These are phyloP conservation scores for Diacarnus erythraeanus DNA, from an alignment of 37 sponge, comb jelly and placozoan genomes.

Conservation along the genomic window DNA sequence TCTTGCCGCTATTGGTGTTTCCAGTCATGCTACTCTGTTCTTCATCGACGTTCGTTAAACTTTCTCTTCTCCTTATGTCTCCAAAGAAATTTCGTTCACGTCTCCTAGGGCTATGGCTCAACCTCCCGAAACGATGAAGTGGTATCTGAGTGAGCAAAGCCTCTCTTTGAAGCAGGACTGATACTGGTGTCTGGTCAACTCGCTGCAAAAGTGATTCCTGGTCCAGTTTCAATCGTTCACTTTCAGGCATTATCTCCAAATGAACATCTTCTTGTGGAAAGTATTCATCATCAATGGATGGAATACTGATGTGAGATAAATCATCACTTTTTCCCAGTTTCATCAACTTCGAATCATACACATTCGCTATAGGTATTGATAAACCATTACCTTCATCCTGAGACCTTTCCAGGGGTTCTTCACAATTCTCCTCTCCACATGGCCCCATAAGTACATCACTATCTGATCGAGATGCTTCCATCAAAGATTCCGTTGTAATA, in stretches of 20 bases:
- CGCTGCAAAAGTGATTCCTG: slow-evolving; percentile 3
- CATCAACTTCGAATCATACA: slow-evolving; percentile 2
- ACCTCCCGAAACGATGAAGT: slow-evolving; percentile 31
- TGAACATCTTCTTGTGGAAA: slow-evolving; percentile 2
- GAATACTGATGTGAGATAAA: slow-evolving; percentile 24
- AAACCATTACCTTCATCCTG: not conserved
- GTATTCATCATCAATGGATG: slow-evolving; percentile 6
- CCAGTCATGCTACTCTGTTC: not conserved
- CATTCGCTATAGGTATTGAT: slow-evolving; percentile 10
- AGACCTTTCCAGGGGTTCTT: not conserved
- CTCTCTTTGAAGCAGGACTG: slow-evolving; percentile 30
- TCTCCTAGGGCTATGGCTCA: slow-evolving; percentile 23
- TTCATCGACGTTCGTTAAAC: not conserved
- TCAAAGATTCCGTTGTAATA: not conserved
- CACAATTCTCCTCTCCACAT: not conserved
- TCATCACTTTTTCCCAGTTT: slow-evolving; percentile 33
- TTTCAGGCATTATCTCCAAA: slow-evolving; percentile 12
- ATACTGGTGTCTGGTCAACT: slow-evolving; percentile 54
- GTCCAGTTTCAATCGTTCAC: not conserved
- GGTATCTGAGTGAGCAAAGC: slow-evolving; percentile 21
- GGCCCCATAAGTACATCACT: not conserved
- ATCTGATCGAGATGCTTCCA: not conserved
- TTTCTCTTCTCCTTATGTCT: slow-evolving; percentile 13
- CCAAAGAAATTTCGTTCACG: slow-evolving; percentile 26
- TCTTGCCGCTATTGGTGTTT: not conserved